phyloP scores from a whole-genome alignment of 2,888 invertebrate genomes.

The Xylophagus ater region DNA sequence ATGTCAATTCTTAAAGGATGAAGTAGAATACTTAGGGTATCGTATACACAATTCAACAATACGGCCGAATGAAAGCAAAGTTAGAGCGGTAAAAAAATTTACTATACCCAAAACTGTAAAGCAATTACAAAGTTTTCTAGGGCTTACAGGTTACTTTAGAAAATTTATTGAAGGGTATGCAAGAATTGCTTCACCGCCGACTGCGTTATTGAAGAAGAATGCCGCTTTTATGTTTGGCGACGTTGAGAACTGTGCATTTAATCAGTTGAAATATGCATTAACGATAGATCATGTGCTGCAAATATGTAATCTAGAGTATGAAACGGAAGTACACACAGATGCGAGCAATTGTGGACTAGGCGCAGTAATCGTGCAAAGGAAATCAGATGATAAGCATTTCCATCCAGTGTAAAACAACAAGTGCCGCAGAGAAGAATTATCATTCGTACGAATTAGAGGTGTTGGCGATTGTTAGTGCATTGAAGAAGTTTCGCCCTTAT shows the following conservation, averaged over 20 bases:
- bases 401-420: constrained; percentile 8
- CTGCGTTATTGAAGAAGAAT: constrained; percentile 16
- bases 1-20: no score
- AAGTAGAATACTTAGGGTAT: no score
- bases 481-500: constrained; percentile 4
- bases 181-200: constrained; percentile 15
- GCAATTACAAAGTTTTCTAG: constrained; percentile 22
- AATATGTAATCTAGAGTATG: not conserved
- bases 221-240: constrained; percentile 15
- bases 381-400: not conserved
- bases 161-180: constrained; percentile 19
- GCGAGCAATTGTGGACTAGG: constrained; percentile 2
- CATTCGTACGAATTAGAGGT: constrained; percentile 5
- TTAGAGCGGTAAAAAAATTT: constrained; percentile 18
- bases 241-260: constrained; percentile 17
- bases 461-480: constrained; percentile 1
- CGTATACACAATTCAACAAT: no score
- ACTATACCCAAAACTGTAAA: constrained; percentile 19
- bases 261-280: constrained; percentile 16
- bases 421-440: not conserved
- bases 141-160: constrained; percentile 21
- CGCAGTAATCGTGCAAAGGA: constrained; percentile 3
- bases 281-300: constrained; percentile 17
- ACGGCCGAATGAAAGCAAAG: constrained; percentile 17
- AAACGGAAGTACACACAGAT: constrained; percentile 3